Conservation (phyloP, 2,888 invertebrate genomes). For the Escarpia spicata region DNA sequence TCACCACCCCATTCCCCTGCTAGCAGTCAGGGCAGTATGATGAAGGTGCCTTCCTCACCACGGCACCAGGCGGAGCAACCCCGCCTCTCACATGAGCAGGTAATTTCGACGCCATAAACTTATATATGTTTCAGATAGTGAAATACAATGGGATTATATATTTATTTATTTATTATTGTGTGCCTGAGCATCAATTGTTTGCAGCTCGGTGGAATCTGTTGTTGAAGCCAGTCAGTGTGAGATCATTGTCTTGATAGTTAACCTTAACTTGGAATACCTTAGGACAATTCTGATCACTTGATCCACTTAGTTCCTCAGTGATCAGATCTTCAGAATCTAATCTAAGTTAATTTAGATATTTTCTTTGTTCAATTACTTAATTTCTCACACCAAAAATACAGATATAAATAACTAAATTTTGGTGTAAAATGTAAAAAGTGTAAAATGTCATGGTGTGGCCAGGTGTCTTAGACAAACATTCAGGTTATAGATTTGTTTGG, state of each 20-base stretch:
- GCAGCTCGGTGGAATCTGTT: background rate
- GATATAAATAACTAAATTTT: no score
- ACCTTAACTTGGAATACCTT: no score
- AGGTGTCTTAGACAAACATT: background rate
- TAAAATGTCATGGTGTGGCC: background rate
- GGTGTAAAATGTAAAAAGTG: no score
- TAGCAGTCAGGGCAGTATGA: constrained; percentile 16
- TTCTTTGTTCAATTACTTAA: no score
- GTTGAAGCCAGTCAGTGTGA: background rate
- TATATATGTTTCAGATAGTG: background rate
- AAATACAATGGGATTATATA: background rate
- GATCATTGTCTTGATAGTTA: no score
- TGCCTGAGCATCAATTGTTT: background rate
- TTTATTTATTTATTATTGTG: background rate
- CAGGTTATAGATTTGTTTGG: background rate
- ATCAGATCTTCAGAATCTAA: no score
- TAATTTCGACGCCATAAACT: background rate
- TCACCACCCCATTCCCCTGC: background rate
- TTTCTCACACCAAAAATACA: no score
- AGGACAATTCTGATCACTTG: no score
- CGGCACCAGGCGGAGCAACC: background rate
- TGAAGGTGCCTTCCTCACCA: constrained; percentile 9
- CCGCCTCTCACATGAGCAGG: constrained; percentile 3
- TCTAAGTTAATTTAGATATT: no score
- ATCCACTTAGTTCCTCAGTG: no score